Conservation (phyloP, 2,888 invertebrate genomes). For the Iselma pallidipennis region DNA sequence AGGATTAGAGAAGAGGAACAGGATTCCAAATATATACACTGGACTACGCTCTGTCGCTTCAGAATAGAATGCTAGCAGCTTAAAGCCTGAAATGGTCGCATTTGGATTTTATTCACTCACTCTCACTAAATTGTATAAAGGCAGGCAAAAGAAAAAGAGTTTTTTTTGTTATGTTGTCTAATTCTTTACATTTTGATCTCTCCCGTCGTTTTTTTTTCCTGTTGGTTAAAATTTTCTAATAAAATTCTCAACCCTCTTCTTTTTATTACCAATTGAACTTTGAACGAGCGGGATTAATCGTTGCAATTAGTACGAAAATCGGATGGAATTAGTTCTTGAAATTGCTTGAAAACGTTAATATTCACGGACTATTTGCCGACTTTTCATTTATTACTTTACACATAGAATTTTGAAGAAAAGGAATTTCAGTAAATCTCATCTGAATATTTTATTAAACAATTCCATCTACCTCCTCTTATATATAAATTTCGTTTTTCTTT, state of each 20-base stretch:
- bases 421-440: background rate
- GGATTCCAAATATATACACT: constrained; percentile 32
- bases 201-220: background rate
- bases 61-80: constrained; percentile 33
- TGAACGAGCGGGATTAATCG: background rate
- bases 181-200: constrained; percentile 33
- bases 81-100: constrained; percentile 37
- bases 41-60: constrained; percentile 41
- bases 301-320: constrained; percentile 6
- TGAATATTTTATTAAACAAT: background rate
- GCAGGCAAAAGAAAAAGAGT: background rate
- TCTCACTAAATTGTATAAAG: constrained; percentile 15
- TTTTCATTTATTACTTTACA: background rate
- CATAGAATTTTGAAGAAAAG: background rate
- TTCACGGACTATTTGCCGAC: constrained; percentile 1
- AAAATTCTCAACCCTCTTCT: constrained; percentile 4
- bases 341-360: constrained; percentile 2
- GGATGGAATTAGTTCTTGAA: constrained; percentile 5
- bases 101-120: constrained; percentile 35
- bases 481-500: background rate
- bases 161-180: constrained; percentile 1
- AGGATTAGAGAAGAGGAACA: constrained; percentile 45
- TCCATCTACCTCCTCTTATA: background rate
- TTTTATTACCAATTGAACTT: constrained; percentile 9
- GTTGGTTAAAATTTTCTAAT: constrained; percentile 13